Conservation (phyloP, 53 echinoderm and acorn worm species). For the Actinopyga echinites region DNA sequence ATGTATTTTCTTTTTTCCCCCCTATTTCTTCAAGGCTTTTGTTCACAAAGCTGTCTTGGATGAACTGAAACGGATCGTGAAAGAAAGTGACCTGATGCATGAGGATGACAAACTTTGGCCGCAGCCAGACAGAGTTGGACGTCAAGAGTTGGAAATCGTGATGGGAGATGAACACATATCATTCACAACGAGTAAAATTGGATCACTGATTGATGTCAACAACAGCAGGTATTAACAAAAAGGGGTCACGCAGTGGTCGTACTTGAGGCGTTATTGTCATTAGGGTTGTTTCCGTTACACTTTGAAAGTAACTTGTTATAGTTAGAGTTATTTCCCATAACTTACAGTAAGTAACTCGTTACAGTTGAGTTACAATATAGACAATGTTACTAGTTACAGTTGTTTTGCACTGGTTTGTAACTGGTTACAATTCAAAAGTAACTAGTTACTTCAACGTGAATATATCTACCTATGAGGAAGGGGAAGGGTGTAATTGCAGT, state of each 20-base stretch:
- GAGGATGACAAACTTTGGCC: constrained; percentile 97
- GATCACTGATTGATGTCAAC: constrained; percentile 92
- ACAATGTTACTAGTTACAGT: too few species aligned
- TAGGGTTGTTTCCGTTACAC: too few species aligned
- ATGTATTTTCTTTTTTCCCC: too few species aligned
- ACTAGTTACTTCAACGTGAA: too few species aligned
- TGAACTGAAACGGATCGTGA: constrained; percentile 86
- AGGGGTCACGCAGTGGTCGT: not conserved
- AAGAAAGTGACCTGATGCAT: constrained; percentile 95
- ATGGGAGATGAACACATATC: constrained; percentile 99
- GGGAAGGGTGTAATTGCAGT: too few species aligned
- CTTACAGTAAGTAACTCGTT: not conserved
- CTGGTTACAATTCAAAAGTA: too few species aligned
- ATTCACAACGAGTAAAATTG: constrained; percentile 97
- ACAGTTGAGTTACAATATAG: too few species aligned
- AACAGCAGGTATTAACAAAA: constrained; percentile 68
- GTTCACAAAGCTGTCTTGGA: constrained; percentile 93
- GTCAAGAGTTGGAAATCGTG: constrained; percentile 97
- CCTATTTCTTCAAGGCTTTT: constrained; percentile 75
- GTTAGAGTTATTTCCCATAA: not conserved
- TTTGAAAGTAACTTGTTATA: too few species aligned
- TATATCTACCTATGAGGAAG: too few species aligned
- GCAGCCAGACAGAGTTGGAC: constrained; percentile 90
- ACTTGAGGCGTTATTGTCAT: not conserved
- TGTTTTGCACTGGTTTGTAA: too few species aligned